Evolutionary conservation across 2,113 vertebrate genomes (phyloP), one percentile per base, ranked within the genome.

Genomic region (Boulengeromyrus knoepffleri): DNA sequence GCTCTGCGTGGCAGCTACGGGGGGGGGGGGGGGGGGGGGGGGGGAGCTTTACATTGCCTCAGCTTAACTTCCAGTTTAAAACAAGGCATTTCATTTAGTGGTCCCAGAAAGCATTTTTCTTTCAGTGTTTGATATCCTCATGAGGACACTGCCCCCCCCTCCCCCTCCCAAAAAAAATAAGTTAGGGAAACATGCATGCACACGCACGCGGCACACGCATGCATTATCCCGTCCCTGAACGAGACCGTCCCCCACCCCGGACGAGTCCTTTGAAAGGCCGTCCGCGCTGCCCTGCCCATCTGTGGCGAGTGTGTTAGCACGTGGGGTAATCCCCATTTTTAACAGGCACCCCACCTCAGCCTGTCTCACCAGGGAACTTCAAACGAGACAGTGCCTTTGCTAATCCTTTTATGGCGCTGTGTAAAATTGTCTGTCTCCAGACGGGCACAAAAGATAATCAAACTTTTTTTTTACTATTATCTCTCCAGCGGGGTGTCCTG

Each of bases 351-450:
- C 90, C 92, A 89, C 91, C 50, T 85, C 87, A 89, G 17, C 52
- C 50, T 90, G 90, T 89, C 88, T 90, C 77, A 42, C 53, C 52
- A 47, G 83, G 87, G 92, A 91, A 92, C 92, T 93, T 94, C 92
- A 95, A 93, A 94, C 92, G 86, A 90, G 66, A 92, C 47, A 88
- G 85, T 46, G 50, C 56, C 83, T 87, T 91, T 89, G 52, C 86
- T 90, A 91, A 93, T 93, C 89, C 87, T 50, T 95, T 95, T 91
- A 95, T 92, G 91, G 90, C 87, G 85, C 83, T 94, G 93, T 87
- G 93, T 92, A 93, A 93, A 95, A 93, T 90, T 53, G 88, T 90
- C 88, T 56, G 56, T 90, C 90, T 92, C 89, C 93, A 92, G 93
- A 93, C 91, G 91, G 27, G 27, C 49, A 56, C 47, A 88, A 91